Conservation (phyloP, 64 coral and sea anemone genomes). For the Platygyra sinensis region DNA sequence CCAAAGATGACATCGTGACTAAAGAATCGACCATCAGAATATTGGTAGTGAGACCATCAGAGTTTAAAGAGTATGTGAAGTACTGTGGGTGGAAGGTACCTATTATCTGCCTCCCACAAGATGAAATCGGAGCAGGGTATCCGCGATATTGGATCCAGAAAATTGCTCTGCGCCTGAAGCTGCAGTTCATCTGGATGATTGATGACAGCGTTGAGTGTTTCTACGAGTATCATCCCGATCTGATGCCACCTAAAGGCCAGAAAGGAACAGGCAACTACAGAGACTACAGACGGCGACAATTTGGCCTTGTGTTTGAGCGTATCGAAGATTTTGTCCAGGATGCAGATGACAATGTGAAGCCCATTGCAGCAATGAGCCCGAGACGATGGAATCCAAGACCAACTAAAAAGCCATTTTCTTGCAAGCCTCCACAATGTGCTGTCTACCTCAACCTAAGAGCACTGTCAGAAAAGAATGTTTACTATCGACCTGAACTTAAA, state of each 20-base stretch:
- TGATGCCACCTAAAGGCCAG: too few species aligned
- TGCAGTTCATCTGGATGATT: constrained; percentile 53
- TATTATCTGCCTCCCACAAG: constrained; percentile 20
- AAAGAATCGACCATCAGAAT: constrained; percentile 2
- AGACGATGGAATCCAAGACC: background rate
- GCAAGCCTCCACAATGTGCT: constrained; percentile 19
- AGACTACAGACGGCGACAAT: background rate
- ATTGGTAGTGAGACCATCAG: constrained; percentile 12
- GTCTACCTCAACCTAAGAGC: constrained; percentile 23
- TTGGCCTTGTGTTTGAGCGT: background rate
- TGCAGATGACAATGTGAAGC: background rate
- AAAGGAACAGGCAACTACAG: background rate
- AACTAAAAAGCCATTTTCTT: background rate
- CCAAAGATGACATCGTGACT: background rate
- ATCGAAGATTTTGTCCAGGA: background rate
- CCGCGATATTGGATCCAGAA: constrained; percentile 35
- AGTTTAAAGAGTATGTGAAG: constrained; percentile 35
- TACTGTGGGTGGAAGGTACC: background rate
- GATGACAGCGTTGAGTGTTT: constrained; percentile 36
- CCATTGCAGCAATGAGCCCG: constrained; percentile 10
- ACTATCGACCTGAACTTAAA: constrained; percentile 39
- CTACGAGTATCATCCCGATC: constrained; percentile 6
- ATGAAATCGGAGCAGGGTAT: constrained; percentile 21
- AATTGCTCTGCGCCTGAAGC: constrained; percentile 11
- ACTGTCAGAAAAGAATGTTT: background rate